These are phyloP conservation scores for Thysanoteuthis rhombus DNA, from an alignment of 2,888 invertebrate genomes.

Conservation along the genomic window DNA sequence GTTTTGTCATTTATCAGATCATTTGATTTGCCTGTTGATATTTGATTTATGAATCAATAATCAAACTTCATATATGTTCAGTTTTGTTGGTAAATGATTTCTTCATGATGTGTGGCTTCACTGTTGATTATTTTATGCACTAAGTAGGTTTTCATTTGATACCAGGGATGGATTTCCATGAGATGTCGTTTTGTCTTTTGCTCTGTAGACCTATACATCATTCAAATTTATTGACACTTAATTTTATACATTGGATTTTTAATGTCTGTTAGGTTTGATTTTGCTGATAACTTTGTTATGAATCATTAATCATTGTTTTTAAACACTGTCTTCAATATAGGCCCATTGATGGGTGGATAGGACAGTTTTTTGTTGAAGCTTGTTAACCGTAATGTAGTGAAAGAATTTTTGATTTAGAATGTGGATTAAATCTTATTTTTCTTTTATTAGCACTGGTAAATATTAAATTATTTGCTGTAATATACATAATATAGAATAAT, in stretches of 20 bases:
- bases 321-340: not conserved
- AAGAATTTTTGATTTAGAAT: too few relatives aligned
- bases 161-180: not conserved
- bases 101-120: not conserved
- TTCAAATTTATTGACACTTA: not conserved
- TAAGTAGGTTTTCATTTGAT: not conserved
- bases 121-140: not conserved
- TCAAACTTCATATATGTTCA: not conserved
- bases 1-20: not conserved
- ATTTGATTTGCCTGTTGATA: not conserved
- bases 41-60: not conserved
- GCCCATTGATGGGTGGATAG: too few relatives aligned
- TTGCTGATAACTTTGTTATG: not conserved
- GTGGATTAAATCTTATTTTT: too few relatives aligned
- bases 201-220: not conserved
- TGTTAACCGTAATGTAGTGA: too few relatives aligned
- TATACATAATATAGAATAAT: too few relatives aligned
- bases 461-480: too few relatives aligned
- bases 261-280: not conserved
- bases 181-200: not conserved
- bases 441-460: too few relatives aligned
- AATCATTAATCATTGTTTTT: not conserved
- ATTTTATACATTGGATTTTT: not conserved
- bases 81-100: not conserved
- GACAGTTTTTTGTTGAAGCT: too few relatives aligned